Evolutionary conservation across 2,113 vertebrate species (phyloP).

Genomic region (Protobothrops flavoviridis): DNA sequence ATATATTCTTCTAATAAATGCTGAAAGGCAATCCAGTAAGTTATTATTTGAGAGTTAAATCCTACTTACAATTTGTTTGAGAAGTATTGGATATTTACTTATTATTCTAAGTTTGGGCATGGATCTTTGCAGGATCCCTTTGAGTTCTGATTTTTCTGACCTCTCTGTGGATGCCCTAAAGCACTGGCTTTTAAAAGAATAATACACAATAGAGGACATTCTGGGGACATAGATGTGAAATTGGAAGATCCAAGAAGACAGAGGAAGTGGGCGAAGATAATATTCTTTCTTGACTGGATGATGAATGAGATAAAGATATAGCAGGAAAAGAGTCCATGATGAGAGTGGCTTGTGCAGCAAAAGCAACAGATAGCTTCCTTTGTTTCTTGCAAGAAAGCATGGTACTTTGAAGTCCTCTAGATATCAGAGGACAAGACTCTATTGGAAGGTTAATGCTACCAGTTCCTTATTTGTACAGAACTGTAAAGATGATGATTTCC

Average conservation of each 20-base stretch:
- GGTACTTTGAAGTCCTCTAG: neutral
- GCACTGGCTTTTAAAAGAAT: neutral
- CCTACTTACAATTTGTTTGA: neutral
- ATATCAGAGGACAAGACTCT: neutral
- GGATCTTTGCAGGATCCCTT: neutral
- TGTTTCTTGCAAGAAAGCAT: neutral
- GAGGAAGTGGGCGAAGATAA: neutral
- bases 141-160: neutral
- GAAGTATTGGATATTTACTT: neutral
- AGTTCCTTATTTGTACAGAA: neutral
- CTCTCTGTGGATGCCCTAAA: neutral
- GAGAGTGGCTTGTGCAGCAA: neutral
- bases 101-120: neutral
- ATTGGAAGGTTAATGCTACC: neutral
- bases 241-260: neutral
- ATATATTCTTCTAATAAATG: neutral
- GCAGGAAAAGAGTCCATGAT: neutral
- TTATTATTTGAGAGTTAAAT: neutral
- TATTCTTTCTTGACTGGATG: neutral
- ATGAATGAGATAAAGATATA: neutral
- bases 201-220: neutral
- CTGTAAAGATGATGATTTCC: neutral
- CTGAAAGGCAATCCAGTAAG: neutral
- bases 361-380: neutral
- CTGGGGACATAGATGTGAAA: neutral